phyloP scores from a whole-genome alignment of 1,140 invertebrate species.

The Pachypeltis micranthus region DNA sequence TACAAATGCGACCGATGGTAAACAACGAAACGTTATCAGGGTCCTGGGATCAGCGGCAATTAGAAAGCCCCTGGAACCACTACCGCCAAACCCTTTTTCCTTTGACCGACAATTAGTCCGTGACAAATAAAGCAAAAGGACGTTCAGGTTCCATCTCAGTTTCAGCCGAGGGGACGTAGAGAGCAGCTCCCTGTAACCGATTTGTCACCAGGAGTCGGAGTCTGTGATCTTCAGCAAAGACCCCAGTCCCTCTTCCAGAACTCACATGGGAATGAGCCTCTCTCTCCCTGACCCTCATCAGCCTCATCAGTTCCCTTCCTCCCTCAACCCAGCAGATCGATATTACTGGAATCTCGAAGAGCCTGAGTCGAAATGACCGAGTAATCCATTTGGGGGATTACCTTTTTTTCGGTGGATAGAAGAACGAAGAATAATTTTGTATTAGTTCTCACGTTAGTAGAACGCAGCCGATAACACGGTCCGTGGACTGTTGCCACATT shows the following conservation, averaged over 20 bases:
- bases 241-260: too few relatives aligned
- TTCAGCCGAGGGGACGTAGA: not conserved
- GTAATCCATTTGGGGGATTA: too few relatives aligned
- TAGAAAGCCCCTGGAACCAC: not conserved
- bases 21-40: not conserved
- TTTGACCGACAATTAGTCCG: not conserved
- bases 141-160: not conserved
- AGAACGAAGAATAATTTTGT: too few relatives aligned
- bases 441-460: too few relatives aligned
- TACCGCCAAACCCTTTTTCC: not conserved
- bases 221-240: not conserved
- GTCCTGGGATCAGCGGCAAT: not conserved
- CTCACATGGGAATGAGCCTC: not conserved
- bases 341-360: too few relatives aligned
- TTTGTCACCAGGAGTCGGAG: not conserved
- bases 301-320: too few relatives aligned
- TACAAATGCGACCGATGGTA: not conserved
- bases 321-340: too few relatives aligned
- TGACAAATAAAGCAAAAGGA: not conserved
- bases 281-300: too few relatives aligned
- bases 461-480: too few relatives aligned
- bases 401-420: too few relatives aligned
- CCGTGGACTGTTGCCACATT: too few relatives aligned
- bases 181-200: not conserved
- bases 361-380: too few relatives aligned